phyloP scores from a whole-genome alignment of 2,113 vertebrate species.

The Eulemur macaco region DNA sequence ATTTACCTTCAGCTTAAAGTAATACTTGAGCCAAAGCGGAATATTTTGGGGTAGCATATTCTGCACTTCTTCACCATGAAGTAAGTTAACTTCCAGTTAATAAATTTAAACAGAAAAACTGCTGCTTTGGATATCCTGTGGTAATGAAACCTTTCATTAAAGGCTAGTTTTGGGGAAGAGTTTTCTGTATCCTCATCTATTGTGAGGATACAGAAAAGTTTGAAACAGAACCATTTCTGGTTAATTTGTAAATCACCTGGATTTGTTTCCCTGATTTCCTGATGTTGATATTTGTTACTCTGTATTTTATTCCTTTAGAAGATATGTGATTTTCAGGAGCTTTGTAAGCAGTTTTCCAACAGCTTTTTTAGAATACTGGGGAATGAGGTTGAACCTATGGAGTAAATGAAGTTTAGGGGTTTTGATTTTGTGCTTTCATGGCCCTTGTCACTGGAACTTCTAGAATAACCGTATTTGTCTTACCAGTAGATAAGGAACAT shows the following conservation, averaged over 20 bases:
- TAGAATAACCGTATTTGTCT: background rate
- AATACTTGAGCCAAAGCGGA: background rate
- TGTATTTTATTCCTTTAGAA: background rate
- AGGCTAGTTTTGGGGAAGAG: background rate
- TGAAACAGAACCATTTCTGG: background rate
- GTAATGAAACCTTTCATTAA: background rate
- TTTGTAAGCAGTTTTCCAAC: background rate
- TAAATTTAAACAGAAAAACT: background rate
- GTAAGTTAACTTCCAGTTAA: background rate
- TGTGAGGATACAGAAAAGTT: background rate
- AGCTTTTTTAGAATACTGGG: background rate
- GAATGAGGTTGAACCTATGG: background rate
- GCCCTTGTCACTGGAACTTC: background rate
- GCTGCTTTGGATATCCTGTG: background rate
- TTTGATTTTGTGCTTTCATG: constrained; percentile 22
- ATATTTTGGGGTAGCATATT: background rate
- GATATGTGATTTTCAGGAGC: background rate
- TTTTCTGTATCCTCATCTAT: background rate
- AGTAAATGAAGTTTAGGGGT: background rate
- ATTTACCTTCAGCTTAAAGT: background rate
- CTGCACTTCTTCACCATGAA: background rate
- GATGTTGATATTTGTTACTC: background rate
- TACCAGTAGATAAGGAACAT: background rate
- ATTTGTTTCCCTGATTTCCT: constrained; percentile 33
- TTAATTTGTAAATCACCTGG: background rate